These are phyloP conservation scores for Neria commutata DNA, from an alignment of 2,888 invertebrate species.

Conservation along the genomic window DNA sequence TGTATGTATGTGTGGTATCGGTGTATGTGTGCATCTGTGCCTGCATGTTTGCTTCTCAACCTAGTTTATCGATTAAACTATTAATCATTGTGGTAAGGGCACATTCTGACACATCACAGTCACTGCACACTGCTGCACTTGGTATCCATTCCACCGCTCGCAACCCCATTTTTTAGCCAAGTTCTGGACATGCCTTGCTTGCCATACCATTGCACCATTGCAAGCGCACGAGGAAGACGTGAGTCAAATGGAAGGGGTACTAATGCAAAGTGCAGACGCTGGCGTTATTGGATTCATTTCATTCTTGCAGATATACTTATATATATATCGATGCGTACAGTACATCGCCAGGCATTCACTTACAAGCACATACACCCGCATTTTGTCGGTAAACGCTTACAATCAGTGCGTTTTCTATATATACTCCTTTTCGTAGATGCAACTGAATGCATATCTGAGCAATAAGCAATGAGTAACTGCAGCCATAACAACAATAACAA, in stretches of 20 bases:
- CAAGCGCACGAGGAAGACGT: too few species aligned
- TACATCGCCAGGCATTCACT: too few species aligned
- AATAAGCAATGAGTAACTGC: not conserved
- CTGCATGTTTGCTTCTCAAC: not conserved
- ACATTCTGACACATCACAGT: constrained; percentile 41
- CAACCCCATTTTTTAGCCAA: too few species aligned
- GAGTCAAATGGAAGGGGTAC: too few species aligned
- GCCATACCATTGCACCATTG: not conserved
- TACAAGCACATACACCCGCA: too few species aligned
- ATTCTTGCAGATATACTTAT: too few species aligned
- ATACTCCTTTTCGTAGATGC: not conserved
- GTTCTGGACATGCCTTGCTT: not conserved
- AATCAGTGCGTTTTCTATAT: not conserved
- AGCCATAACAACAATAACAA: too few species aligned
- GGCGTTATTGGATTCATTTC: not conserved
- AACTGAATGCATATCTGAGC: not conserved
- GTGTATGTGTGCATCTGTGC: too few species aligned
- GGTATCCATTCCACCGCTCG: too few species aligned
- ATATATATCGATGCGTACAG: too few species aligned
- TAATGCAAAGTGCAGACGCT: not conserved
- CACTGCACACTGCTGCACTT: constrained; percentile 30
- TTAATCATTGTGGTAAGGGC: constrained; percentile 45
- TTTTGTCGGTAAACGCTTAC: too few species aligned
- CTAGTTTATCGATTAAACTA: constrained; percentile 42
- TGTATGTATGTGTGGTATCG: too few species aligned